A percentile compares a stretch with the other conserved stretches of the same genome.
These are phyloP conservation scores for Thinocorus orbignyianus DNA, from an alignment of 2,113 vertebrate species.

Conservation along the genomic window DNA sequence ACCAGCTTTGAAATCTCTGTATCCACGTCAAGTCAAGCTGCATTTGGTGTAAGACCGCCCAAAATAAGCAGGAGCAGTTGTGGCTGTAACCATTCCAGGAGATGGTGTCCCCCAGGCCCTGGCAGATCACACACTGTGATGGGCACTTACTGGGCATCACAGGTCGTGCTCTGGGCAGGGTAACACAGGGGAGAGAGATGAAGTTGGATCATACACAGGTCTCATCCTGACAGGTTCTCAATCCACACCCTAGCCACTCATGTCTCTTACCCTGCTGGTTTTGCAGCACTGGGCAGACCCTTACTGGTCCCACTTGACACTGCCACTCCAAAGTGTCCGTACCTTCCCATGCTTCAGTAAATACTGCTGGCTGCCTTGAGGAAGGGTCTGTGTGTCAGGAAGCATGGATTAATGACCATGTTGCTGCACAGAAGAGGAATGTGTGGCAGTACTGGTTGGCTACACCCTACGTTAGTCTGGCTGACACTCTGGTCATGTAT, in stretches of 20 bases:
- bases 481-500: not conserved
- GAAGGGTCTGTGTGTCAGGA: not conserved
- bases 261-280: not conserved
- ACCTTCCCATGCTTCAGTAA: not conserved
- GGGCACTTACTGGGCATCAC: not conserved
- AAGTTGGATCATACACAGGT: not conserved
- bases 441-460: not conserved
- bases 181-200: not conserved
- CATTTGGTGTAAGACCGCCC: not conserved
- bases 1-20: not conserved
- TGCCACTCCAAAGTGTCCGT: not conserved
- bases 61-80: not conserved
- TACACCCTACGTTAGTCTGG: not conserved
- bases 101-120: not conserved
- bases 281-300: not conserved
- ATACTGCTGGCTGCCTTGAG: not conserved
- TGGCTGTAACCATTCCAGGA: not conserved
- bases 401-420: not conserved
- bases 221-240: not conserved
- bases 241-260: not conserved
- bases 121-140: rapidly evolving
- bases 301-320: not conserved
- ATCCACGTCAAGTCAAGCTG: not conserved
- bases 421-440: not conserved
- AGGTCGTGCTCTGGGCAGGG: too few species aligned